Base-by-base conservation (phyloP, 1,140 invertebrate genomes). In the Apis florea region DNA sequence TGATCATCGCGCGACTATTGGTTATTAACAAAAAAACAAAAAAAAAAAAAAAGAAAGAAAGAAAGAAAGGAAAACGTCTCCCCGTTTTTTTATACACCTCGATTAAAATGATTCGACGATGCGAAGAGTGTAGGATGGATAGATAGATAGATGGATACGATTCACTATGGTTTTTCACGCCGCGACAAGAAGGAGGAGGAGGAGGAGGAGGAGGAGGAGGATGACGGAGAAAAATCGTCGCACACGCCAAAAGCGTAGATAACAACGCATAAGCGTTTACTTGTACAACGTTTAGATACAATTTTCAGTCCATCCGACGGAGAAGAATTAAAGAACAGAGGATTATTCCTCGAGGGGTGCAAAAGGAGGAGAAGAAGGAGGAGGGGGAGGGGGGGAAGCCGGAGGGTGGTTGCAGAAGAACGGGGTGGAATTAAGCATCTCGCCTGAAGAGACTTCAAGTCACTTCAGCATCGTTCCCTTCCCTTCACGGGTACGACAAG, bases 401-500 rank as follows among this genome's bases (percentile, higher is more conserved):
- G 83, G 80, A 84, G 89, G 80, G 82, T 82, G 88, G 83, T 89
- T 84, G 91, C 82, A 85, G 87, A 83, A 89, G 88, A 85, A 88
- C 84, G 86, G 88, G 88, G 91, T 91, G 88, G 93, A 93, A 94
- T 93, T 93, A 93, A 94, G 93, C 93, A 94, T 93, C 92, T 93
- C 91, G 93, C 92, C 91, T 92, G 92, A 93, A 93, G 92, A 93
- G 92, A 93, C 93, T 93, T 91, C 90, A 91, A 94, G 93, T 93
- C 93, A 93, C 92, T 94, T 93, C 92, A 93, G 79, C 90, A 82
- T 91, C 90, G 87, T 89, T 88, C 90, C 85, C 87, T 84, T 88
- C 82, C 89, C 88, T 88, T 79, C 88, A 54, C 83, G 67, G 77
- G 82, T 89, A 91, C 90, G 91, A 92, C 91, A 93, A 92, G 93